Base-by-base conservation (phyloP, 2,797 vertebrate genomes). In the Glossophaga mutica region DNA sequence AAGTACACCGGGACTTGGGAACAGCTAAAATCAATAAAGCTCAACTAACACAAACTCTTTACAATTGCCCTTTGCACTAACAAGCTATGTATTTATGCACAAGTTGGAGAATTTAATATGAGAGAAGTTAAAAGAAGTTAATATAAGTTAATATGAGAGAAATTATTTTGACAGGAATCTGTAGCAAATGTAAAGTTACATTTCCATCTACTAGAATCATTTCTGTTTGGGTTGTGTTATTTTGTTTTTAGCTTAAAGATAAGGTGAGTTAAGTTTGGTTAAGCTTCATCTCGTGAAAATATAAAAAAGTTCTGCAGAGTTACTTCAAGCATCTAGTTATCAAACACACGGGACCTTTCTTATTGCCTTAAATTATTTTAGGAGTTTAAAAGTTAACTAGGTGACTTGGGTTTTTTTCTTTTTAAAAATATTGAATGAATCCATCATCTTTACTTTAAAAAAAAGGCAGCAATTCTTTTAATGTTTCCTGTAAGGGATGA, bases 401-500 rank as follows among this genome's bases (percentile, higher is more conserved):
- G 82, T 96, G 34, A 3, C 12, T 94, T 91, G 82, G 18, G 22
- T 1, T 83, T 86, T 86, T 71, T 57, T 67, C 70, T 57, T 73
- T 44, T 14, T 29, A 50, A 87, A 95, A 96, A 94, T 85, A 88
- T 81, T 96, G 92, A 97, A 59, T 65, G 94, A 92, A 91, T 94
- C 46, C 74, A 39, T 97, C 81, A 94, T 79, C 93, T 94, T 70
- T 62, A 83, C 67, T 76, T 42, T 46, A 68, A 15, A 48, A 68
- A 71, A 29, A 37, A 50, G 34, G 2, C 29, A 65, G 62, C 3
- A 7, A 94, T 95, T 97, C 48, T 79, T 91, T 55, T 94, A 19
- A 84, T 95, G 68, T 94, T 97, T 97, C 83, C 91, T 91, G 74
- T 42, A 76, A 94, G 70, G 57, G 22, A 79, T 91, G 94, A 94